These are phyloP conservation scores for Charaxes varanes DNA, from an alignment of 1,140 invertebrate genomes.

Conservation along the genomic window DNA sequence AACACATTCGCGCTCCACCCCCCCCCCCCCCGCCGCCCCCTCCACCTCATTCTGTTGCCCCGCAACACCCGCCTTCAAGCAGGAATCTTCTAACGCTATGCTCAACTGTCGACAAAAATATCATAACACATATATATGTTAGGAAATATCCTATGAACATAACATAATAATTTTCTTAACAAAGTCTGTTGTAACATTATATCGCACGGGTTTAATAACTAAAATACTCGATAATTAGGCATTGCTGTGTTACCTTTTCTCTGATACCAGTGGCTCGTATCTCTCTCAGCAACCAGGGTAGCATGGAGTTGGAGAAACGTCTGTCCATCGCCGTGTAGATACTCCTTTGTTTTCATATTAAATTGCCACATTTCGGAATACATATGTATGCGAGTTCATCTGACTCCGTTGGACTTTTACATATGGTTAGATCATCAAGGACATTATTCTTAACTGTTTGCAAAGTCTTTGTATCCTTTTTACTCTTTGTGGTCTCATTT, in stretches of 20 bases:
- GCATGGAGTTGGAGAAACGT: slow-evolving; percentile 83
- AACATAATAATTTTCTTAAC: not conserved
- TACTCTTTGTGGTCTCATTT: no score
- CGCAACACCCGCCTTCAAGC: slow-evolving; percentile 77
- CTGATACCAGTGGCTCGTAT: slow-evolving; percentile 44
- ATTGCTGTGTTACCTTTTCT: slow-evolving; percentile 42
- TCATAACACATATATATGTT: no score
- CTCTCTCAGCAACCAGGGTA: slow-evolving; percentile 79
- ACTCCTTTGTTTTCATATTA: slow-evolving; percentile 78
- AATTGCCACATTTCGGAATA: no score
- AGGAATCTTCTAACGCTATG: slow-evolving; percentile 77
- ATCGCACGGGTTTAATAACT: not conserved
- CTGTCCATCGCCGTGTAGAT: slow-evolving; percentile 84
- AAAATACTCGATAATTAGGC: not conserved
- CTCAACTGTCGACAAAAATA: slow-evolving; percentile 75
- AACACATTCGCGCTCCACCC: no score
- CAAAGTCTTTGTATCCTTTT: no score
- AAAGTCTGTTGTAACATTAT: not conserved
- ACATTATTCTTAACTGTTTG: no score
- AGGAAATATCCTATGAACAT: no score
- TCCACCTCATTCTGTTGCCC: no score
- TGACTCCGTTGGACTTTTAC: no score
- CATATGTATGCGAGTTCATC: no score
- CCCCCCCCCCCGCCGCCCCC: no score
- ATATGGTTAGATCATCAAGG: no score